Conservation (phyloP, 2,113 vertebrate species). For the Anarhynchus alexandrinus region DNA sequence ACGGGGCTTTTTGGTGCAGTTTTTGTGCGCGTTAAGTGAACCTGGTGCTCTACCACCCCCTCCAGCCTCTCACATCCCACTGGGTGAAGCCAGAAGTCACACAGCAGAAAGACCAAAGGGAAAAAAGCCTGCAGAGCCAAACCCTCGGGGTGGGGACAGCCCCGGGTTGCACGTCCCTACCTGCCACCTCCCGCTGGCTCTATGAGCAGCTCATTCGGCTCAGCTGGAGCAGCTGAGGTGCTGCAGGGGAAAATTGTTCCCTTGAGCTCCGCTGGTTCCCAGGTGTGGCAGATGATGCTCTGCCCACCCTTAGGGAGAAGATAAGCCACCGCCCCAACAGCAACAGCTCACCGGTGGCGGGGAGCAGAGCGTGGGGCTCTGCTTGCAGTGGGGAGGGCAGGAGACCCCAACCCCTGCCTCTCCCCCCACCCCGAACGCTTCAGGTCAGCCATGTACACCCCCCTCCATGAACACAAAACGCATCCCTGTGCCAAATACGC, state of each 20-base stretch:
- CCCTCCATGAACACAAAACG: fast-evolving
- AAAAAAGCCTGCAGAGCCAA: not conserved
- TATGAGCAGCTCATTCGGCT: not conserved
- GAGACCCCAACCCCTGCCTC: not conserved
- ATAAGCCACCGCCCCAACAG: not conserved
- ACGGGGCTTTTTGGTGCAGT: fast-evolving
- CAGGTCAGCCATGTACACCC: not conserved
- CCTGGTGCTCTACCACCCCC: not conserved
- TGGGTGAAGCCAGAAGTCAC: not conserved
- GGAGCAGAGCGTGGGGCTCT: fast-evolving
- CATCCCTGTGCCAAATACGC: fast-evolving
- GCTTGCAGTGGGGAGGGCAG: not conserved
- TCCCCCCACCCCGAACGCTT: no score
- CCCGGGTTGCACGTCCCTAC: not conserved
- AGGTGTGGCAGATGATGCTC: conserved; percentile 17
- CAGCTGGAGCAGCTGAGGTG: not conserved
- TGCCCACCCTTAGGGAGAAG: not conserved
- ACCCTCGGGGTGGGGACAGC: not conserved
- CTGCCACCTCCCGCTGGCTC: not conserved
- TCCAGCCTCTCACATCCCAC: not conserved
- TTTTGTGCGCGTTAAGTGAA: fast-evolving
- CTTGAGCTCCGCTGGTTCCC: not conserved
- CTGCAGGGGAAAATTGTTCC: conserved; percentile 10
- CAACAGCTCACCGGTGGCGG: not conserved
- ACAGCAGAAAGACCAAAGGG: not conserved